phyloP scores from a whole-genome alignment of 2,797 vertebrate species.

The Myripristis murdjan region DNA sequence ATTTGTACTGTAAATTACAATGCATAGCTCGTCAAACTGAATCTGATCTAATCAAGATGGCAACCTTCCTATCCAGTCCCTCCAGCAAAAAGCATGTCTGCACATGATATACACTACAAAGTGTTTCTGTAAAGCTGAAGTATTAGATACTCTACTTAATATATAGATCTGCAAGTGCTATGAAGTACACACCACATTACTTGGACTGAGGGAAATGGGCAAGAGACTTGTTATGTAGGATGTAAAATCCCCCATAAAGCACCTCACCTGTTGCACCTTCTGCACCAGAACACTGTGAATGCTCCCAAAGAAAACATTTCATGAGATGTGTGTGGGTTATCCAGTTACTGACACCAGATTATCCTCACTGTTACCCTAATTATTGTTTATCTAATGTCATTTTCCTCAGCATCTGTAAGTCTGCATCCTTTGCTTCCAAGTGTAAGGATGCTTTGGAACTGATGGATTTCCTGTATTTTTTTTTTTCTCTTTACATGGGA shows the following conservation, averaged over 20 bases:
- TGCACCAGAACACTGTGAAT: slow-evolving; percentile 52
- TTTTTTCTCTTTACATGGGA: neutral
- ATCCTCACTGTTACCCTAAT: neutral
- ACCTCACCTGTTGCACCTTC: slow-evolving; percentile 4
- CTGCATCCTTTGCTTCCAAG: neutral
- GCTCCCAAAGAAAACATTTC: slow-evolving; percentile 31
- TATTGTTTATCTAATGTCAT: neutral
- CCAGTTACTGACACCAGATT: slow-evolving; percentile 24
- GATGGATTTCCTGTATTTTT: neutral
- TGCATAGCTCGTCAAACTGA: slow-evolving; percentile 40
- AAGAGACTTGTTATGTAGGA: slow-evolving; percentile 6
- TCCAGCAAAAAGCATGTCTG: slow-evolving; percentile 9
- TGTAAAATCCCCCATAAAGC: neutral
- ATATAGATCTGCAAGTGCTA: slow-evolving; percentile 16
- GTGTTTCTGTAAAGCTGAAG: slow-evolving; percentile 2
- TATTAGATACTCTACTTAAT: slow-evolving; percentile 21
- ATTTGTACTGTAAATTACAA: slow-evolving; percentile 63
- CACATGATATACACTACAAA: slow-evolving; percentile 10
- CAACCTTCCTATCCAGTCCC: slow-evolving; percentile 13
- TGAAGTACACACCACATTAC: neutral
- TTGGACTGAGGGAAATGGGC: neutral
- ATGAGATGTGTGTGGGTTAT: neutral
- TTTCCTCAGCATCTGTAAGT: slow-evolving; percentile 3
- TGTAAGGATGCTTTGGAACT: slow-evolving; percentile 2
- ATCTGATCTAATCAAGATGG: slow-evolving; percentile 40